Percentiles rank a stretch among this genome's conserved stretches.
Conservation (phyloP, 1,140 invertebrate species). For the Gryllus bimaculatus region DNA sequence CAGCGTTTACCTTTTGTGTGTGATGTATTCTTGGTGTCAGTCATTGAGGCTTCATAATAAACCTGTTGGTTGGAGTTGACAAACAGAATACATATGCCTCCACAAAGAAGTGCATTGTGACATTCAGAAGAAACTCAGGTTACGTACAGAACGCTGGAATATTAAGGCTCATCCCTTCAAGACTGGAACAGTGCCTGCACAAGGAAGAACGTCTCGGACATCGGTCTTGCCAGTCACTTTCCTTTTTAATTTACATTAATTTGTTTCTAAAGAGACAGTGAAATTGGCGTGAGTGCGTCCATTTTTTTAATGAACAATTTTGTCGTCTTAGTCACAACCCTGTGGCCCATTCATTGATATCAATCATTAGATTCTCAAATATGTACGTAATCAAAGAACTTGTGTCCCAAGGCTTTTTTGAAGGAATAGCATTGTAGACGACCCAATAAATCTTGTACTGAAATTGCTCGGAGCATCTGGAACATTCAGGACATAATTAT, state of each 20-base stretch:
- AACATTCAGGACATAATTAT: slow-evolving; percentile 1
- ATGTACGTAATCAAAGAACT: neutral
- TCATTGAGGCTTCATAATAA: neutral
- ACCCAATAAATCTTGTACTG: neutral
- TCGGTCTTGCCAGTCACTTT: neutral
- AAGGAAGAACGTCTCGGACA: neutral
- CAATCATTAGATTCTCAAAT: neutral
- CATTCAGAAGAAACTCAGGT: neutral
- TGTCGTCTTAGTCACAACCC: neutral
- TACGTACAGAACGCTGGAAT: neutral
- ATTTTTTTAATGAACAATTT: neutral
- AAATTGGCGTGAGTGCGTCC: neutral
- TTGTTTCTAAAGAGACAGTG: neutral
- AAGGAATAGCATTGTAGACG: neutral
- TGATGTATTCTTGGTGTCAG: neutral
- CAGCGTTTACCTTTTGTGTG: neutral
- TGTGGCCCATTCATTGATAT: neutral
- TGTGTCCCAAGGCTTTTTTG: slow-evolving; percentile 1
- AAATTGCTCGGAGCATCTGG: neutral
- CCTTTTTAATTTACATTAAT: neutral
- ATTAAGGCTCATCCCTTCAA: neutral
- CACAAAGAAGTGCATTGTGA: neutral
- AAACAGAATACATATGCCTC: neutral
- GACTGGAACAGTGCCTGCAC: slow-evolving; percentile 2
- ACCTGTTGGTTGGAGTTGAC: neutral